phyloP scores from a whole-genome alignment of 2,888 invertebrate genomes.

The Troilus luridus region DNA sequence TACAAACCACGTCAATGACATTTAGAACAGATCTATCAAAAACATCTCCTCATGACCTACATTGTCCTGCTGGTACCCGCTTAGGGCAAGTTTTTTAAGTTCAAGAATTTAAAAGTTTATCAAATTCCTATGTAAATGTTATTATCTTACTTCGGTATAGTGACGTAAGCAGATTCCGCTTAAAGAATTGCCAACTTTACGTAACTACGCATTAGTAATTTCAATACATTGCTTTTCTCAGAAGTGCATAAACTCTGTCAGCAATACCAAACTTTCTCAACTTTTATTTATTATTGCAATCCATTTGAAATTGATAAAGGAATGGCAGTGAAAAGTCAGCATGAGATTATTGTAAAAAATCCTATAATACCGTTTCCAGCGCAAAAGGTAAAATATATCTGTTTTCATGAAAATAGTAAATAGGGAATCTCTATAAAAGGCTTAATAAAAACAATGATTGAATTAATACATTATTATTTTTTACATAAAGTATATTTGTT shows the following conservation, averaged over 20 bases:
- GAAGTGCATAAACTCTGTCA: not conserved
- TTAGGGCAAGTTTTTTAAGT: not conserved
- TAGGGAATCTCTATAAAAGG: too few relatives aligned
- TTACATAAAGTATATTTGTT: too few relatives aligned
- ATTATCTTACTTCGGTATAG: not conserved
- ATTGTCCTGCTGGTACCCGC: not conserved
- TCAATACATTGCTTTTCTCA: not conserved
- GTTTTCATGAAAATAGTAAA: too few relatives aligned
- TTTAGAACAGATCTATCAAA: slow-evolving; percentile 4
- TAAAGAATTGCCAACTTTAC: not conserved
- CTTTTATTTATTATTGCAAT: not conserved
- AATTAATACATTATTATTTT: too few relatives aligned
- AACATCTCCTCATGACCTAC: not conserved
- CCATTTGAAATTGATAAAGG: not conserved
- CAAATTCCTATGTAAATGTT: not conserved
- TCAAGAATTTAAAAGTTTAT: not conserved
- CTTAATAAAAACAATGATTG: too few relatives aligned
- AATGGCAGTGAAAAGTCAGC: not conserved
- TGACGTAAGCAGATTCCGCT: not conserved
- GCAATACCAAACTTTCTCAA: not conserved
- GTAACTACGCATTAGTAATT: not conserved
- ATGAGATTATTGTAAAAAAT: too few relatives aligned
- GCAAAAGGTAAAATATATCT: too few relatives aligned
- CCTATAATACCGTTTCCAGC: too few relatives aligned
- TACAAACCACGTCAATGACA: not conserved